Base-by-base conservation (phyloP, 2,888 invertebrate genomes). In the Patella pellucida region DNA sequence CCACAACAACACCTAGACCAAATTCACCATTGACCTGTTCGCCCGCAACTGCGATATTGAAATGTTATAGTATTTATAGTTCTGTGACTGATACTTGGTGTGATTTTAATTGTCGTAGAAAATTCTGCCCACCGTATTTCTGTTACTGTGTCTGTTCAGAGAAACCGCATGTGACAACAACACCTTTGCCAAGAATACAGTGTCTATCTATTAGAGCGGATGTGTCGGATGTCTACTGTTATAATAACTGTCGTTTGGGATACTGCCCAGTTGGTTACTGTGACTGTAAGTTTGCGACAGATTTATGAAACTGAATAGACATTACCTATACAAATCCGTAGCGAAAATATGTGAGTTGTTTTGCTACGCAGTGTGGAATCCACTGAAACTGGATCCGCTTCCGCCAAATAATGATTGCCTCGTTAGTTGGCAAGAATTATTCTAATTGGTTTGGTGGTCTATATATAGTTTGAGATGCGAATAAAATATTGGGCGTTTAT, bases 31-130 rank as follows among this genome's bases (percentile, higher is more conserved):
- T 41, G 41, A 41, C 41, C 0, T 62, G 62, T 62, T 23, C 23
- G 0, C 62, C 62, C 11, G 1, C 2, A 19, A 23, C 62, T 3
- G 9, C 2, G 11, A 62, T 2, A 23, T 62, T 23, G 19, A 62
- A 23, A 23, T 62, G 62, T 62, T 62, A 23, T 62, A 62, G 62
- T 62, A 23, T 62, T 62, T 62, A 62, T 62, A 62, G 12, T 11
- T 62, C 62, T 9, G 62, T 62, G 23, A 62, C 62, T 62, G 62
- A 62, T 23, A 19, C 9, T 9, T 62, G 62, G 62, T 62, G 62
- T 62, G 7, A 14, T 12, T 3, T 3, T 9, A 62, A 62, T 23
- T 62, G 62, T 62, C 62, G 19, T 11, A 23, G 23, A 12, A 62
- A 23, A 62, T 62, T 62, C 23, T 62, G 62, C 14, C 62, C 62